Percentiles rank a stretch among this genome's conserved stretches.
phyloP scores from a whole-genome alignment of 2,888 invertebrate genomes.

The Drosophila macrothrix region DNA sequence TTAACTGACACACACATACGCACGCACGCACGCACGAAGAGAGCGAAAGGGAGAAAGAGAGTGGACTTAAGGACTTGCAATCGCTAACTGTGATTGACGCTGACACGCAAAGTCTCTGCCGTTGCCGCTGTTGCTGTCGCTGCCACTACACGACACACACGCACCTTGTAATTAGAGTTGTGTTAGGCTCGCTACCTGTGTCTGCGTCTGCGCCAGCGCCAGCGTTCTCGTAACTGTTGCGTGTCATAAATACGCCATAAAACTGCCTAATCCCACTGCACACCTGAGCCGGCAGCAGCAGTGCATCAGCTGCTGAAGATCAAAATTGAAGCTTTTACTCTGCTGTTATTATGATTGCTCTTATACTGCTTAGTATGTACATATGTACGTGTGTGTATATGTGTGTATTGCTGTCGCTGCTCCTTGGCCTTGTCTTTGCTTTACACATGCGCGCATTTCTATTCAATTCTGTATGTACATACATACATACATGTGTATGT shows the following conservation, averaged over 20 bases:
- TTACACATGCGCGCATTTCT: conserved; percentile 20
- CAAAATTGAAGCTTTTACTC: conserved; percentile 18
- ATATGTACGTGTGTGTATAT: not conserved
- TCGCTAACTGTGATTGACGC: conserved; percentile 68
- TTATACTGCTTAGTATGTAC: conserved; percentile 14
- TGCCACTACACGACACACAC: conserved; percentile 11
- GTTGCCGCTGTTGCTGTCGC: not conserved
- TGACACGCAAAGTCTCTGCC: conserved; percentile 62
- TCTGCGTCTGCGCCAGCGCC: conserved; percentile 24
- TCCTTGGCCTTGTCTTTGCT: conserved; percentile 44
- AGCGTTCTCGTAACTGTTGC: conserved; percentile 64
- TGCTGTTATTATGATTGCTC: conserved; percentile 22
- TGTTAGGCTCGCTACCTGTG: conserved; percentile 46
- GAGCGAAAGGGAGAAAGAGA: conserved; percentile 12
- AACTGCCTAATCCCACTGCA: conserved; percentile 63
- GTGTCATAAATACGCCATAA: conserved; percentile 71
- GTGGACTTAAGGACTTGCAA: conserved; percentile 51
- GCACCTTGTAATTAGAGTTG: conserved; percentile 69
- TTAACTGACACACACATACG: conserved; percentile 63
- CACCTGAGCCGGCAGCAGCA: conserved; percentile 47
- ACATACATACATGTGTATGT: not conserved
- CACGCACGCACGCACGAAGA: conserved; percentile 10
- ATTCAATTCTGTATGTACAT: not conserved
- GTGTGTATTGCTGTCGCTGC: conserved; percentile 4
- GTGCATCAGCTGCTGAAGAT: conserved; percentile 55